These are phyloP conservation scores for Paralichthys olivaceus DNA, from an alignment of 2,113 vertebrate species.

Conservation along the genomic window DNA sequence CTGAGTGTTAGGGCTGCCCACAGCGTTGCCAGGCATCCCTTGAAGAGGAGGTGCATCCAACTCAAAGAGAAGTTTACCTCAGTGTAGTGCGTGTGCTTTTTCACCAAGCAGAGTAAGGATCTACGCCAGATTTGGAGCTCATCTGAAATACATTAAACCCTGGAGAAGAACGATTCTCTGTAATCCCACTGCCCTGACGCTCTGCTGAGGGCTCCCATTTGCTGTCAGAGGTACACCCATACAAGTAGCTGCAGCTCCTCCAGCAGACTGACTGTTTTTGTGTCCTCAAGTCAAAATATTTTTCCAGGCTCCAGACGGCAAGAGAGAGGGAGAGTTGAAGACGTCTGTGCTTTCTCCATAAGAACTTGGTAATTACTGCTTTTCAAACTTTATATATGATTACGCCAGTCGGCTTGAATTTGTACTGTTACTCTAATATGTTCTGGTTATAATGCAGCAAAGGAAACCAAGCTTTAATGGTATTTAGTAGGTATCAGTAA, in stretches of 20 bases:
- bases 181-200: conserved; percentile 39
- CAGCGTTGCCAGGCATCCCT: conserved; percentile 69
- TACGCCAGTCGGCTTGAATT: neutral
- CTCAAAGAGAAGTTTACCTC: conserved; percentile 1
- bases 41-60: conserved; percentile 66
- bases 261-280: conserved; percentile 49
- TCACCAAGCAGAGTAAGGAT: conserved; percentile 36
- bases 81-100: conserved; percentile 30
- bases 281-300: conserved; percentile 68
- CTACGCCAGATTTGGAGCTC: conserved; percentile 62
- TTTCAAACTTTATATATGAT: conserved; percentile 27
- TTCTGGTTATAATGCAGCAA: neutral
- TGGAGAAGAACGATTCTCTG: conserved; percentile 62
- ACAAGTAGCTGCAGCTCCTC: conserved; percentile 70
- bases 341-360: conserved; percentile 25
- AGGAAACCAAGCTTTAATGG: neutral
- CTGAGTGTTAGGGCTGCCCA: conserved; percentile 51
- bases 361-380: conserved; percentile 60
- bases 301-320: conserved; percentile 64
- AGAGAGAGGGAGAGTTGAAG: conserved; percentile 32
- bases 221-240: conserved; percentile 66
- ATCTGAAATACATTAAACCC: conserved; percentile 74
- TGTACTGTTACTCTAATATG: neutral
- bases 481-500: neutral
- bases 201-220: conserved; percentile 54